These are phyloP conservation scores for Papilio protenor DNA, from an alignment of 2,888 invertebrate species.

Conservation along the genomic window DNA sequence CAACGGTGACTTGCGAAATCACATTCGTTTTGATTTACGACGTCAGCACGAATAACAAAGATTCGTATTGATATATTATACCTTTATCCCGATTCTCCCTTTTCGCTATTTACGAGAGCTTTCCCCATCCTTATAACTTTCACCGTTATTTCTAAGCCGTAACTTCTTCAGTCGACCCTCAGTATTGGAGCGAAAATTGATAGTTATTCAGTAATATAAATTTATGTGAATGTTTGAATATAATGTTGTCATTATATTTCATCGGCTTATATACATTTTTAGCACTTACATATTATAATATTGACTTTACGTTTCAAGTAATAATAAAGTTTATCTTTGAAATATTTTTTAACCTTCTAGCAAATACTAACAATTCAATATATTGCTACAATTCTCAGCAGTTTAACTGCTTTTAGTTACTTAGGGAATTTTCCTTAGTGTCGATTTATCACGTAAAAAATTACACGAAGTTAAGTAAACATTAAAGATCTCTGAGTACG, in stretches of 20 bases:
- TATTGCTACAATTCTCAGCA: not conserved
- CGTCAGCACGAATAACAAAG: conserved; percentile 81
- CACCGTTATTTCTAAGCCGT: conserved; percentile 78
- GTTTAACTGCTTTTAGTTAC: not conserved
- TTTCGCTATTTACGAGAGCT: conserved; percentile 80
- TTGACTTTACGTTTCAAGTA: not conserved
- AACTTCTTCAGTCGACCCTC: conserved; percentile 68
- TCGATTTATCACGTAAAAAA: not conserved
- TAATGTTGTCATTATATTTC: conserved; percentile 19
- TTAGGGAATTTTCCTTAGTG: no score
- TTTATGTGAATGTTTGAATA: conserved; percentile 37
- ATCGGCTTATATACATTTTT: conserved; percentile 1
- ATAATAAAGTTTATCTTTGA: not conserved
- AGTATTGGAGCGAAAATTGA: conserved; percentile 42
- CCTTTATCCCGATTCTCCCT: conserved; percentile 82
- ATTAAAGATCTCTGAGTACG: not conserved
- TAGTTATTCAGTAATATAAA: conserved; percentile 43
- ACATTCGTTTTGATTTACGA: conserved; percentile 82
- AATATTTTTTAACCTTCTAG: not conserved
- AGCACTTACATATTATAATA: no score
- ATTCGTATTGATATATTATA: conserved; percentile 85
- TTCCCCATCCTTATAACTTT: conserved; percentile 81
- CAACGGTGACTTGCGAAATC: conserved; percentile 43
- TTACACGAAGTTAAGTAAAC: not conserved
- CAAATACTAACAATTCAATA: not conserved